Percentiles rank a stretch among this genome's conserved stretches.
Evolutionary conservation across 2,113 vertebrate genomes (phyloP).

Genomic region (Hippocampus comes): DNA sequence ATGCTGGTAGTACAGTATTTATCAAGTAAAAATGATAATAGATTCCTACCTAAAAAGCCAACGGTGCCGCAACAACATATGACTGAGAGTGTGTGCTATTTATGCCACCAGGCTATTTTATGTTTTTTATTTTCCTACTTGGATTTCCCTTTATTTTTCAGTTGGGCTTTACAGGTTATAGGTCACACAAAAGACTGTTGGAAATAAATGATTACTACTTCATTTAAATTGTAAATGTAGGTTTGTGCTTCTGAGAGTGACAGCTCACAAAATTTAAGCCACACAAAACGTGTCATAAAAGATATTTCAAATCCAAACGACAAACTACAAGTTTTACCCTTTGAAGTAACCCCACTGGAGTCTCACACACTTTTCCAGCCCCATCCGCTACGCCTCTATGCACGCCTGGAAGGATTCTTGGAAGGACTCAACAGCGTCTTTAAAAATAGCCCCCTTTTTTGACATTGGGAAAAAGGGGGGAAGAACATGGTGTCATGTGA

Average conservation of each 20-base stretch:
- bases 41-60: background rate
- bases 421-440: background rate
- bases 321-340: too few species aligned
- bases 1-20: too few species aligned
- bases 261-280: too few species aligned
- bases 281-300: background rate
- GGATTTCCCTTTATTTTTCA: too few species aligned
- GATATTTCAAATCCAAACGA: too few species aligned
- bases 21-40: background rate
- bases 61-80: background rate
- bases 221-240: too few species aligned
- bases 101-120: background rate
- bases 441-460: background rate
- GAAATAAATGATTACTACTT: too few species aligned
- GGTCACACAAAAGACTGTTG: too few species aligned
- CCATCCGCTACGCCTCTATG: background rate
- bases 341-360: background rate
- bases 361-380: background rate
- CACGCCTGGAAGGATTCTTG: background rate
- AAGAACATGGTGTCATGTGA: background rate
- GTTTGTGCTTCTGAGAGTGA: too few species aligned
- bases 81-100: background rate
- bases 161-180: too few species aligned
- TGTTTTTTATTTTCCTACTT: too few species aligned
- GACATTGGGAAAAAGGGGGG: background rate